phyloP scores from a whole-genome alignment of 2,888 invertebrate genomes.

The Phyto melanocephala region DNA sequence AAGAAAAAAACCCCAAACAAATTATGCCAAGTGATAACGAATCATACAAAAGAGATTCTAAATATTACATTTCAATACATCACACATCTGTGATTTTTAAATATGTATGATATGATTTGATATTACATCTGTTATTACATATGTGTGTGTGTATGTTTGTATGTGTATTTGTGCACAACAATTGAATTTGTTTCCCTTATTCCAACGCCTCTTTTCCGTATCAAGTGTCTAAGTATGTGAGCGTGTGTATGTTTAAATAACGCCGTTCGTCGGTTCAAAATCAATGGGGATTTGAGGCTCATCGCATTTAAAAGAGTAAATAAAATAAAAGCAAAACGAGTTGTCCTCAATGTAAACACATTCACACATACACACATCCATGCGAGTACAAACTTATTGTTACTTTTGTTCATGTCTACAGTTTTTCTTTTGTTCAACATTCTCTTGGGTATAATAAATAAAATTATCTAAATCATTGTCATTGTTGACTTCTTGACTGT shows the following conservation, averaged over 20 bases:
- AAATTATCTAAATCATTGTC: constrained; percentile 76
- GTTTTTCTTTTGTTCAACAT: background rate
- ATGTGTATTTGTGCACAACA: background rate
- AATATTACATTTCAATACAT: constrained; percentile 24
- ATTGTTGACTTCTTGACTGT: constrained; percentile 73
- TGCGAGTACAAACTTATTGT: background rate
- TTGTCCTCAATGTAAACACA: too few species aligned
- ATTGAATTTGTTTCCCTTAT: background rate
- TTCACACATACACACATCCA: background rate
- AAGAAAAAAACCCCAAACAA: background rate
- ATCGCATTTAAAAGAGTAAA: constrained; percentile 48
- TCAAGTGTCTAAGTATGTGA: background rate
- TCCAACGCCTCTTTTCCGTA: background rate
- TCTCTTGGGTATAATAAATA: constrained; percentile 76
- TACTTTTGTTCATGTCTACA: background rate
- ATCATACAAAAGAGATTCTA: constrained; percentile 2
- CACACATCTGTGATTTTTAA: constrained; percentile 54
- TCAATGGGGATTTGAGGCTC: constrained; percentile 39
- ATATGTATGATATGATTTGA: background rate
- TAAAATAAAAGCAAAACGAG: constrained; percentile 2
- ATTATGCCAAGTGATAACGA: background rate
- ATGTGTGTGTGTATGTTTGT: background rate
- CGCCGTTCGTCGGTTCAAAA: constrained; percentile 1
- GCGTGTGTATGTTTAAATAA: background rate
- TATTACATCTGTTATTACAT: background rate